A percentile compares a stretch with the other conserved stretches of the same genome.
These are phyloP conservation scores for Sebastiscus albofasciatus DNA, from an alignment of 2,797 vertebrate genomes.

Conservation along the genomic window DNA sequence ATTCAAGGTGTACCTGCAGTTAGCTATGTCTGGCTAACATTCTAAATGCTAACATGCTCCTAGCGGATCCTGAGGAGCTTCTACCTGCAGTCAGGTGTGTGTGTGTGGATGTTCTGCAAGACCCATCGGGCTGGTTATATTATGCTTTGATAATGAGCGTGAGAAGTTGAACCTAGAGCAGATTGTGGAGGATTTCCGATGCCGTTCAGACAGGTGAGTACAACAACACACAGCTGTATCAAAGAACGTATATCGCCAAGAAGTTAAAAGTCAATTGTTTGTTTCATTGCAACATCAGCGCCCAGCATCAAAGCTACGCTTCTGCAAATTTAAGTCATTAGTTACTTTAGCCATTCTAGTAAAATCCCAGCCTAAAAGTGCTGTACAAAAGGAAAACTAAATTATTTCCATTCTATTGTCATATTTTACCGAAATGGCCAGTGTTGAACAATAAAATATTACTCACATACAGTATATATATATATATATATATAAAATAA, in stretches of 20 bases:
- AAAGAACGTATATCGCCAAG: neutral
- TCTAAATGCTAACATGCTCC: neutral
- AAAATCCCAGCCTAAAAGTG: no score
- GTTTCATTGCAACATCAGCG: no score
- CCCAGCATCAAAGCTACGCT: no score
- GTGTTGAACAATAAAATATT: no score
- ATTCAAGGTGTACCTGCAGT: neutral
- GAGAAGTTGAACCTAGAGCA: neutral
- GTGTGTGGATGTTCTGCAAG: neutral
- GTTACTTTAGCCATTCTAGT: no score
- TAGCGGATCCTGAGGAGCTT: neutral
- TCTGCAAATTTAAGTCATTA: no score
- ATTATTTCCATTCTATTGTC: no score
- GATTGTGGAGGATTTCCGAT: neutral
- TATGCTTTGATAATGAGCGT: neutral
- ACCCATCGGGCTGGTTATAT: neutral
- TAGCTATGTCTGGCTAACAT: neutral
- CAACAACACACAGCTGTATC: neutral
- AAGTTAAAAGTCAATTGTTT: neutral
- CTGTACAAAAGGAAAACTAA: no score
- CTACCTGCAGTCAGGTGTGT: neutral
- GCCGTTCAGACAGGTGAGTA: neutral
- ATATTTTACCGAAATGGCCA: no score
- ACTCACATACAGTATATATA: no score
- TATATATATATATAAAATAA: no score